These are phyloP conservation scores for Meles meles DNA, from an alignment of 2,113 vertebrate genomes.

Conservation along the genomic window DNA sequence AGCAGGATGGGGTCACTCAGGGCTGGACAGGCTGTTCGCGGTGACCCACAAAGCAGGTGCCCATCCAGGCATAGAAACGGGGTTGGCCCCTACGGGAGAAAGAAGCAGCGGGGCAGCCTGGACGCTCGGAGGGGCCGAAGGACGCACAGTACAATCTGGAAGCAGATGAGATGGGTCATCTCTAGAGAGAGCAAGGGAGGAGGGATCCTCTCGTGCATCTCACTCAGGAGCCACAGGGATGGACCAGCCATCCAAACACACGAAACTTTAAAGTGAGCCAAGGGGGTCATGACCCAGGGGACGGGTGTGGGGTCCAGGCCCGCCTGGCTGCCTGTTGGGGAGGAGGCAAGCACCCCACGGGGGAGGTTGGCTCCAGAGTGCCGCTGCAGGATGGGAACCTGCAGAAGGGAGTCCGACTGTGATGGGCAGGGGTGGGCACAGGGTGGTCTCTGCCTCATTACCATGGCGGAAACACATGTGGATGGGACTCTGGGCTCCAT, in stretches of 20 bases:
- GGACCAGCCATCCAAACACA: background rate
- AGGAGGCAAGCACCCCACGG: rapidly evolving
- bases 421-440: background rate
- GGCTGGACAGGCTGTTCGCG: background rate
- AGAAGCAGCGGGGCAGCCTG: background rate
- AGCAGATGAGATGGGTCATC: background rate
- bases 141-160: rapidly evolving
- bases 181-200: background rate
- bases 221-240: background rate
- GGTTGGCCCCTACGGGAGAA: background rate
- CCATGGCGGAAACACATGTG: rapidly evolving
- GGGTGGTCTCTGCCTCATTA: background rate
- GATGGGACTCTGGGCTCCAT: rapidly evolving
- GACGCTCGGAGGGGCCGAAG: rapidly evolving
- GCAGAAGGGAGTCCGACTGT: background rate
- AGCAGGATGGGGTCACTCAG: background rate
- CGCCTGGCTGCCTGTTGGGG: rapidly evolving
- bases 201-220: background rate
- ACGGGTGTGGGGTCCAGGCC: rapidly evolving
- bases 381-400: rapidly evolving
- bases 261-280: background rate
- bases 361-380: rapidly evolving
- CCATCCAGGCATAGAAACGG: rapidly evolving
- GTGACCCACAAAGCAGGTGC: background rate
- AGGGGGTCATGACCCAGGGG: rapidly evolving